These are phyloP conservation scores for Dysidea cf. avara DNA, from an alignment of 37 sponge, comb jelly and placozoan genomes.

Conservation along the genomic window DNA sequence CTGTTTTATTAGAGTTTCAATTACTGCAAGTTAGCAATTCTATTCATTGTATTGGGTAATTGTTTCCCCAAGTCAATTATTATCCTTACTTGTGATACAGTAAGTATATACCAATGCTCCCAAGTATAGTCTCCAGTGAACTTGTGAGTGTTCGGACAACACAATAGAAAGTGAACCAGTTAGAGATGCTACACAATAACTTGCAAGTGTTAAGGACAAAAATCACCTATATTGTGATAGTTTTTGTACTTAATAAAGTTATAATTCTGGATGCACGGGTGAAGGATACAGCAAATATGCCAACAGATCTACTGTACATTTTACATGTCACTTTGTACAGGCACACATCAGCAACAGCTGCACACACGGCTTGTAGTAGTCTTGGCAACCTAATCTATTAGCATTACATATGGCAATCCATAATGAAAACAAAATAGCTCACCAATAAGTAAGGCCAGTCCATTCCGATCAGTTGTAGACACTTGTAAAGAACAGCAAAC, in stretches of 20 bases:
- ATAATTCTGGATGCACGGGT: not conserved
- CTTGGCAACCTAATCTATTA: slow-evolving; percentile 44
- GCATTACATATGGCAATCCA: not conserved
- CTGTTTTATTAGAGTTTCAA: too few species aligned
- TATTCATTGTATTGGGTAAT: too few species aligned
- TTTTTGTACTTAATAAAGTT: too few species aligned
- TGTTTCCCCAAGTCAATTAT: too few species aligned
- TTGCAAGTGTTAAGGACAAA: slow-evolving; percentile 2
- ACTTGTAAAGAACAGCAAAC: slow-evolving; percentile 65
- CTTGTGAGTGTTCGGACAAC: slow-evolving; percentile 80
- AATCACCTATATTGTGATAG: not conserved
- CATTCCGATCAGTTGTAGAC: slow-evolving; percentile 38
- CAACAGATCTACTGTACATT: slow-evolving; percentile 45
- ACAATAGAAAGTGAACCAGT: slow-evolving; percentile 86
- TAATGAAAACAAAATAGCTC: not conserved
- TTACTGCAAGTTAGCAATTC: too few species aligned
- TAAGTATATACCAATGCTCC: slow-evolving; percentile 42
- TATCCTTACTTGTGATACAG: slow-evolving; percentile 8
- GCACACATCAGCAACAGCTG: slow-evolving; percentile 63
- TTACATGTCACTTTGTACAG: slow-evolving; percentile 56
- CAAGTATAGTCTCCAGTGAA: slow-evolving; percentile 68
- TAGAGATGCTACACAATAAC: slow-evolving; percentile 52
- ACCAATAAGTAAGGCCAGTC: slow-evolving; percentile 56
- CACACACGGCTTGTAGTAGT: slow-evolving; percentile 65
- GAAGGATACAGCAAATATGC: slow-evolving; percentile 52